Percentiles rank a stretch among this genome's conserved stretches.
Evolutionary conservation across 2,797 vertebrate species (phyloP).

Genomic region (Orientallactaga sibirica): DNA sequence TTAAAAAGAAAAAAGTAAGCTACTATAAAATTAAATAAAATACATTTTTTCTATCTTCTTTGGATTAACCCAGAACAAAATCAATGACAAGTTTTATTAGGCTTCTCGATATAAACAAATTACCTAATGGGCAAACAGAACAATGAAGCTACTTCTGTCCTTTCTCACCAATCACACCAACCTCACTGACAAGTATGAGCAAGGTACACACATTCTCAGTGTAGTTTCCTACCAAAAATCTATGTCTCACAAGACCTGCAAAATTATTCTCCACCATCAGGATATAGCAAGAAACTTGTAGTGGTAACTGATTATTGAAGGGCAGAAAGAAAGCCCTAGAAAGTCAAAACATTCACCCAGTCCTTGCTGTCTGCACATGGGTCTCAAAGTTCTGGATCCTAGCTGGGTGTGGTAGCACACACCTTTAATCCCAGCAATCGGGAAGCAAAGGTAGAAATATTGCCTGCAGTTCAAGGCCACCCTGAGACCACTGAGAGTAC

Average conservation of each 20-base stretch:
- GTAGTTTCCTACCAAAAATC: background rate
- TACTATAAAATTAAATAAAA: constrained; percentile 4
- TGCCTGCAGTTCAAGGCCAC: too few species aligned
- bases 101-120: background rate
- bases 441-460: too few species aligned
- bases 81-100: background rate
- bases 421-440: too few species aligned
- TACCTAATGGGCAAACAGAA: background rate
- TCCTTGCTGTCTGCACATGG: background rate
- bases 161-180: background rate
- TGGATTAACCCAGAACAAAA: background rate
- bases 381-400: background rate
- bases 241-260: background rate
- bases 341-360: background rate
- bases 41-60: background rate
- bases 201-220: background rate
- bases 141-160: background rate
- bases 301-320: background rate
- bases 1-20: too few species aligned
- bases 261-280: background rate
- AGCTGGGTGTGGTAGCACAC: background rate
- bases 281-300: background rate
- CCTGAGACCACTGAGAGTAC: too few species aligned
- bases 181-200: background rate
- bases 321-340: background rate